phyloP scores from a whole-genome alignment of 2,113 vertebrate species.

The Struthidea cinerea region DNA sequence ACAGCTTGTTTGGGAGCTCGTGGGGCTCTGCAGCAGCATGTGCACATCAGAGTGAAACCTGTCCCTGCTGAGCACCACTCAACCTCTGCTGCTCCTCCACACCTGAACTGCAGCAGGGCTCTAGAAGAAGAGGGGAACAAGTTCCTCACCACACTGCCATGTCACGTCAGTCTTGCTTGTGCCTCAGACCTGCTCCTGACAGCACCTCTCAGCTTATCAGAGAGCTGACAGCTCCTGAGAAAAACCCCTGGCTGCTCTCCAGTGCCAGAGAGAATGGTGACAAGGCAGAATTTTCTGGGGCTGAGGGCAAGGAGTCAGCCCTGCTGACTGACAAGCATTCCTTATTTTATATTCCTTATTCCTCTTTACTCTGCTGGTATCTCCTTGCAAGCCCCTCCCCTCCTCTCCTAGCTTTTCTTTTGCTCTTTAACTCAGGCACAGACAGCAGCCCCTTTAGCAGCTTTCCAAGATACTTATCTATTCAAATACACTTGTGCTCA shows the following conservation, averaged over 20 bases:
- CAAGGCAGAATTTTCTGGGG: not conserved
- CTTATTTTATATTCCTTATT: not conserved
- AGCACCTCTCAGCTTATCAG: not conserved
- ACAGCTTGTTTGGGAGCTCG: not conserved
- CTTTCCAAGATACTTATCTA: conserved; percentile 51
- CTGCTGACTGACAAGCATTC: not conserved
- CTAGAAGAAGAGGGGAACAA: not conserved
- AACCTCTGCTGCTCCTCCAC: fast-evolving
- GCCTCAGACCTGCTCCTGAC: not conserved
- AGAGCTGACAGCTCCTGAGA: conserved; percentile 4
- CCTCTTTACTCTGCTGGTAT: not conserved
- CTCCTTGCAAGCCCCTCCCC: not conserved
- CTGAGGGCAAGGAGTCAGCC: not conserved
- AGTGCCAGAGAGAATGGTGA: not conserved
- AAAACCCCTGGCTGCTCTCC: not conserved
- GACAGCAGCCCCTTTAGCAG: not conserved
- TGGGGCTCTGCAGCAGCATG: fast-evolving
- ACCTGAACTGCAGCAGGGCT: not conserved
- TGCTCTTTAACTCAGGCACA: not conserved
- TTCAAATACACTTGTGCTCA: conserved; percentile 41
- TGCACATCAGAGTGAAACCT: not conserved
- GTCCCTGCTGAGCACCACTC: not conserved
- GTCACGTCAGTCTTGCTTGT: not conserved
- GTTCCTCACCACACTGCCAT: not conserved
- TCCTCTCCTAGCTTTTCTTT: not conserved